These are phyloP conservation scores for Anarrhichthys ocellatus DNA, from an alignment of 2,113 vertebrate genomes.

Conservation along the genomic window DNA sequence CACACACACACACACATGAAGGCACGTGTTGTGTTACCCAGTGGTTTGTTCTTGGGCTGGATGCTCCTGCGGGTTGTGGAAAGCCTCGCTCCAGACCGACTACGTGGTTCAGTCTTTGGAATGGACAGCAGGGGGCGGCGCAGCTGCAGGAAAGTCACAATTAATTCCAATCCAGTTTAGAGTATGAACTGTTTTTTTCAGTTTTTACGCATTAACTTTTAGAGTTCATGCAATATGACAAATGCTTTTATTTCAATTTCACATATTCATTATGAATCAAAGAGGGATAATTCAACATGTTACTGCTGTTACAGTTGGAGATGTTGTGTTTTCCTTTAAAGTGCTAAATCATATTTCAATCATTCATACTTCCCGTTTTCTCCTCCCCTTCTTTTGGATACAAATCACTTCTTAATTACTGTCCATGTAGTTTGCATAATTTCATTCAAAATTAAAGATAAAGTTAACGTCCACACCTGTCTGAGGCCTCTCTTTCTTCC, in stretches of 20 bases:
- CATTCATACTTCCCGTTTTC: neutral
- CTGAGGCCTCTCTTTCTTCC: slow-evolving; percentile 95
- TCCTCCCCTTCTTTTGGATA: neutral
- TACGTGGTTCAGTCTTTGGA: slow-evolving; percentile 90
- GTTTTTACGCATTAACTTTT: too few relatives aligned
- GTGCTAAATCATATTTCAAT: neutral
- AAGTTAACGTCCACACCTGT: slow-evolving; percentile 84
- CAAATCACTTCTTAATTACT: neutral
- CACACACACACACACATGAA: slow-evolving; percentile 23
- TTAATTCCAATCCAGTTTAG: too few relatives aligned
- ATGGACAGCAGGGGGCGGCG: slow-evolving; percentile 95
- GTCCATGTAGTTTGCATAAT: neutral
- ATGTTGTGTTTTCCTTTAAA: neutral
- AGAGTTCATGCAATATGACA: neutral
- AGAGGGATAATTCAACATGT: too few relatives aligned
- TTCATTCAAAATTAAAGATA: neutral
- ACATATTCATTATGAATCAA: too few relatives aligned
- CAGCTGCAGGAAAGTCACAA: slow-evolving; percentile 79
- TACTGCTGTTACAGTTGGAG: neutral
- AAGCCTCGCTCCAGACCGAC: slow-evolving; percentile 90
- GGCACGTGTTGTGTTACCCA: slow-evolving; percentile 80
- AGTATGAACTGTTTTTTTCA: too few relatives aligned
- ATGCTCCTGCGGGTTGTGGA: slow-evolving; percentile 96
- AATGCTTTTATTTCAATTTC: neutral
- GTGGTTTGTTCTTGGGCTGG: slow-evolving; percentile 93